Conservation (phyloP, 2,888 invertebrate species). For the Dione juno region DNA sequence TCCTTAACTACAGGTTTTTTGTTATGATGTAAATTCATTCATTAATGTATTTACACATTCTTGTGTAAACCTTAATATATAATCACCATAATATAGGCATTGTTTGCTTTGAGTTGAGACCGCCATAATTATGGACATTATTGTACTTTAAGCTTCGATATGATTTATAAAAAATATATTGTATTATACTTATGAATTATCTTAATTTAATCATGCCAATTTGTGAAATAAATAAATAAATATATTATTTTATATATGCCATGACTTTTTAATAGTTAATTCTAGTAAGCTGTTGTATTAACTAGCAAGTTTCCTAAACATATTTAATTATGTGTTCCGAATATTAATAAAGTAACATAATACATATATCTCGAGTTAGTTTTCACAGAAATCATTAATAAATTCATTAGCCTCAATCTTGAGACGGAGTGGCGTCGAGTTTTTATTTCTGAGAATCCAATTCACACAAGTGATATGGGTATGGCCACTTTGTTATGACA, state of each 20-base stretch:
- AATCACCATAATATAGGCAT: not conserved
- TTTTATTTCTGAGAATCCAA: slow-evolving; percentile 30
- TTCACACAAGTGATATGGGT: not conserved
- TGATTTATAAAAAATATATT: not conserved
- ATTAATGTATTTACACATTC: not conserved
- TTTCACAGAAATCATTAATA: slow-evolving; percentile 46
- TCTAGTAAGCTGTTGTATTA: not conserved
- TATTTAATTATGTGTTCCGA: slow-evolving; percentile 42
- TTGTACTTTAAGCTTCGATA: no score
- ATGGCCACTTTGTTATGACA: not conserved
- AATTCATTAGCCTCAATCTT: slow-evolving; percentile 45
- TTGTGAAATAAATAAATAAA: not conserved
- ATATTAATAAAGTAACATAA: slow-evolving; percentile 45
- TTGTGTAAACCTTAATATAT: not conserved
- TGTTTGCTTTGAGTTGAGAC: not conserved
- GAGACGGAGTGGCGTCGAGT: slow-evolving; percentile 50
- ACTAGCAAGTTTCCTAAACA: slow-evolving; percentile 5
- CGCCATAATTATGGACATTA: not conserved
- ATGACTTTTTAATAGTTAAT: slow-evolving; percentile 2
- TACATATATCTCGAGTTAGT: slow-evolving; percentile 45
- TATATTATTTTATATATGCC: not conserved
- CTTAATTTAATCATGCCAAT: no score
- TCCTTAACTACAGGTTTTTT: not conserved
- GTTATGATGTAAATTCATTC: not conserved
- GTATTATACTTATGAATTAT: no score